Conservation (phyloP, 2,113 vertebrate genomes). For the Bettongia penicillata region DNA sequence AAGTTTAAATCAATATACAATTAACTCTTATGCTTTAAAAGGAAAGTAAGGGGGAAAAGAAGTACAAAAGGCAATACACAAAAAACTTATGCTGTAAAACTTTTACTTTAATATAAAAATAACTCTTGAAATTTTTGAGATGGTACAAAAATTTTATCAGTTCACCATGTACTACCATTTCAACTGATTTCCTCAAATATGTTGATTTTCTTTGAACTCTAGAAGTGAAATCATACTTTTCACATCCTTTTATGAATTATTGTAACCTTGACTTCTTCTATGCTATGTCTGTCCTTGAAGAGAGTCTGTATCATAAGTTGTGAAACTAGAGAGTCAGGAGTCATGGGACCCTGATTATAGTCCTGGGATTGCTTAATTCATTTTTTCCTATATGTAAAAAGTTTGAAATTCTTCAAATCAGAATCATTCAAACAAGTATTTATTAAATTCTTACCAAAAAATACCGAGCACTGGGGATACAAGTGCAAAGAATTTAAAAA, state of each 20-base stretch:
- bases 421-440: background rate
- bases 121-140: conserved; percentile 51
- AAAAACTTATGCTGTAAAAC: conserved; percentile 66
- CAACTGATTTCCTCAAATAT: conserved; percentile 50
- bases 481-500: background rate
- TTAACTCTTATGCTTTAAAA: background rate
- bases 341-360: background rate
- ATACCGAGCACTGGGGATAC: background rate
- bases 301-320: background rate
- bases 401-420: conserved; percentile 4
- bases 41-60: background rate
- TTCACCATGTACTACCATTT: conserved; percentile 54
- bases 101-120: conserved; percentile 66
- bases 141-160: conserved; percentile 58
- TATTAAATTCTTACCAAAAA: background rate
- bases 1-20: conserved; percentile 66
- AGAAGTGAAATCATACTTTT: conserved; percentile 54
- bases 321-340: background rate
- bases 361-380: conserved; percentile 14
- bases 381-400: conserved; percentile 15
- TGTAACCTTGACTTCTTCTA: conserved; percentile 60
- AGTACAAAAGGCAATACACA: background rate
- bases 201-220: conserved; percentile 68
- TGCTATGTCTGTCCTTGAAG: background rate
- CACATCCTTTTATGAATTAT: conserved; percentile 61